A percentile compares a stretch with the other conserved stretches of the same genome.
phyloP scores from a whole-genome alignment of 1,140 invertebrate genomes.

The Heterodera schachtii region DNA sequence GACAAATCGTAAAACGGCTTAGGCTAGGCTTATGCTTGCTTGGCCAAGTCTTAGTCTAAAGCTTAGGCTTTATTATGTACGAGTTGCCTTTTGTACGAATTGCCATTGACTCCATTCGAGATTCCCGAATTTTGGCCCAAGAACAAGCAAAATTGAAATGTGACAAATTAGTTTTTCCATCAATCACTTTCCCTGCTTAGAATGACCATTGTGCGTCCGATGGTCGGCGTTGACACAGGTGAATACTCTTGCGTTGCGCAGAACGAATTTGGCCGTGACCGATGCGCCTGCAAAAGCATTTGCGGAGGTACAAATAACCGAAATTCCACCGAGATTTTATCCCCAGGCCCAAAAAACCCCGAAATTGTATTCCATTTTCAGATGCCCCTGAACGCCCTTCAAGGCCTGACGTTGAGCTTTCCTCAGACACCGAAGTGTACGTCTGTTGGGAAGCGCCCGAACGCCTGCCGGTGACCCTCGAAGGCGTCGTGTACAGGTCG shows the following conservation, averaged over 20 bases:
- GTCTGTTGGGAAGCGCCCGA: conserved; percentile 77
- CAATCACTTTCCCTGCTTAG: not conserved
- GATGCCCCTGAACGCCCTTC: conserved; percentile 80
- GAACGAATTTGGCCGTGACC: conserved; percentile 74
- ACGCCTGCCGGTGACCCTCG: conserved; percentile 74
- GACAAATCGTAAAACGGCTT: too few species aligned
- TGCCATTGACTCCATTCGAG: too few species aligned
- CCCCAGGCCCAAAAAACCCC: too few species aligned
- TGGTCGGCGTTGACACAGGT: conserved; percentile 72
- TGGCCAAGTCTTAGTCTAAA: too few species aligned
- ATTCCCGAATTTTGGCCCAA: too few species aligned
- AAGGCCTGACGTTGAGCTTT: conserved; percentile 79
- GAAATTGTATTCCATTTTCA: conserved; percentile 66
- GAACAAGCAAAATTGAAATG: too few species aligned
- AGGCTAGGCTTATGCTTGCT: too few species aligned
- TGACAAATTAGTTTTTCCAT: not conserved
- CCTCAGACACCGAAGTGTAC: conserved; percentile 83
- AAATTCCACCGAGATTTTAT: not conserved
- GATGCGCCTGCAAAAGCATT: conserved; percentile 69
- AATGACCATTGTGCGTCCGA: conserved; percentile 54
- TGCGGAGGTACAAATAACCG: conserved; percentile 64
- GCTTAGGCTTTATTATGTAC: too few species aligned
- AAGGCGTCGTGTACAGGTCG: conserved; percentile 71
- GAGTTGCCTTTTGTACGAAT: too few species aligned
- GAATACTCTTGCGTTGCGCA: conserved; percentile 92